Conservation (phyloP, 2,888 invertebrate genomes). For the Eupithecia tripunctaria region DNA sequence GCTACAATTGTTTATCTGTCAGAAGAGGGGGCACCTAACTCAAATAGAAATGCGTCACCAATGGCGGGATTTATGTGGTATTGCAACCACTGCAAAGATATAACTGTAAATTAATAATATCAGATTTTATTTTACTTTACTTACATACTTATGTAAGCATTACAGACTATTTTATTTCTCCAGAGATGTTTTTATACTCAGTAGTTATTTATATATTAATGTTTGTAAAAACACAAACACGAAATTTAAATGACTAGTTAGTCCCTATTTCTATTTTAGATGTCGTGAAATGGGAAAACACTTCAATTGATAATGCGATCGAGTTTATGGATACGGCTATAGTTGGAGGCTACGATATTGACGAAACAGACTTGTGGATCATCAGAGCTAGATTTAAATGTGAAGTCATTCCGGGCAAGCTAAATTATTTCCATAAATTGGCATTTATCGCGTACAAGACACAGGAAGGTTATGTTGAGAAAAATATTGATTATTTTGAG, state of each 20-base stretch:
- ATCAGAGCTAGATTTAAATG: conserved; percentile 22
- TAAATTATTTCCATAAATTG: conserved; percentile 14
- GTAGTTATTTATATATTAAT: background rate
- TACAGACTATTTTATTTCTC: too few species aligned
- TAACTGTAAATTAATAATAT: background rate
- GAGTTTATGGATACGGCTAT: conserved; percentile 17
- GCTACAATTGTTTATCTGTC: too few species aligned
- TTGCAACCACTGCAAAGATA: too few species aligned
- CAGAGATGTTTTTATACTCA: too few species aligned
- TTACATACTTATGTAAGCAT: too few species aligned
- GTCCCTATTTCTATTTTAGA: conserved; percentile 11
- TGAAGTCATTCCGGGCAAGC: conserved; percentile 26
- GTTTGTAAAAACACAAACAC: background rate
- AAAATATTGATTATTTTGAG: conserved; percentile 18
- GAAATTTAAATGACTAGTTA: background rate
- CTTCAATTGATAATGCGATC: background rate
- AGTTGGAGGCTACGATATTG: conserved; percentile 28
- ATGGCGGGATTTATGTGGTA: too few species aligned
- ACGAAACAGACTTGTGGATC: conserved; percentile 30
- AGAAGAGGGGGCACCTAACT: too few species aligned
- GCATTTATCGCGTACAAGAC: conserved; percentile 13
- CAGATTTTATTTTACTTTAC: background rate
- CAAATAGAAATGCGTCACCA: too few species aligned
- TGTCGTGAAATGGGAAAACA: conserved; percentile 21
- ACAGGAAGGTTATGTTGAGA: conserved; percentile 16